These are phyloP conservation scores for Drosophila ironensis DNA, from an alignment of 1,140 invertebrate genomes.

Conservation along the genomic window DNA sequence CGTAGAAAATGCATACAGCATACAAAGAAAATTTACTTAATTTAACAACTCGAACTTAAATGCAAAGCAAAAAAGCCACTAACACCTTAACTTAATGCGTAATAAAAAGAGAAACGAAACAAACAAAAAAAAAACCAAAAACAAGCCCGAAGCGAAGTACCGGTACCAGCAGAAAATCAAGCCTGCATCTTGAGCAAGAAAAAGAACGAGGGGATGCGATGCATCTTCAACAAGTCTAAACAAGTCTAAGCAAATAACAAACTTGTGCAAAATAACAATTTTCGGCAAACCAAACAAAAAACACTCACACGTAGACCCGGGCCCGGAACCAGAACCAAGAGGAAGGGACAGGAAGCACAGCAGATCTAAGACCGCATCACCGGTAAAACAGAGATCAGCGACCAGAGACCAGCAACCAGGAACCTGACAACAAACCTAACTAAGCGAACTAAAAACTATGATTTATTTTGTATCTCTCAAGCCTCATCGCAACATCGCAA, in stretches of 20 bases:
- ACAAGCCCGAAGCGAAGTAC: not conserved
- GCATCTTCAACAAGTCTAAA: not conserved
- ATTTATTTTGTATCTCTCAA: not conserved
- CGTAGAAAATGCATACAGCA: slow-evolving; percentile 22
- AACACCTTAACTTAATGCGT: no score
- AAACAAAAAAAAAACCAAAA: slow-evolving; percentile 2
- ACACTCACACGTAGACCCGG: no score
- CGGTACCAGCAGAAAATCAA: no score
- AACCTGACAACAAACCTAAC: not conserved
- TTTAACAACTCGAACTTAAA: slow-evolving; percentile 15
- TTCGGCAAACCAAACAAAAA: slow-evolving; percentile 52
- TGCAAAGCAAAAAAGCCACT: slow-evolving; percentile 8
- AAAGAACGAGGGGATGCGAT: not conserved
- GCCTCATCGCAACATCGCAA: not conserved
- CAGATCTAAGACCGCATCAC: no score
- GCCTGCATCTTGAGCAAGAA: not conserved
- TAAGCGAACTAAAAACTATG: not conserved
- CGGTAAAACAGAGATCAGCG: no score
- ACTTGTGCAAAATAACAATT: slow-evolving; percentile 19
- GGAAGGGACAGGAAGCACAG: no score
- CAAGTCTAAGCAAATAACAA: slow-evolving; percentile 9
- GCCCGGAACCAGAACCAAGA: no score
- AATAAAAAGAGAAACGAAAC: not conserved
- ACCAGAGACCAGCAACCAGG: no score
- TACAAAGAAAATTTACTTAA: slow-evolving; percentile 28